Base-by-base conservation (phyloP, 2,797 vertebrate species). In the Crenuchus spilurus region DNA sequence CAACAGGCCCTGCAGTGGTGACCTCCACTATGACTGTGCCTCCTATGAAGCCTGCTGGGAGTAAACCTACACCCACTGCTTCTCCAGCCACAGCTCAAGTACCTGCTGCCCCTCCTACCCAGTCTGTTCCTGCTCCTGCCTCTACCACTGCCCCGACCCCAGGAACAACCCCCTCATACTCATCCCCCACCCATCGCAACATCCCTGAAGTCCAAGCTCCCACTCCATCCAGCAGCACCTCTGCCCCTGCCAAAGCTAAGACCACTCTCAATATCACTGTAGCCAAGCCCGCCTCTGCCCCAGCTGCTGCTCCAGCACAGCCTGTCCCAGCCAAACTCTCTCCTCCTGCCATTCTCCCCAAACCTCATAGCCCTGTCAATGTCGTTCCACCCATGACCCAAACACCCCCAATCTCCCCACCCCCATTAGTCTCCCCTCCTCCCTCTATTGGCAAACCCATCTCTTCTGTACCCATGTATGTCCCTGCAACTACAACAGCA, bases 381-480 rank as follows among this genome's bases (percentile, higher is more conserved):
- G 24, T 79, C 51, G 72, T 77, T 33, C 48, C 75, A 13, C 48
- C 87, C 20, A 70, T 80, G 31, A 77, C 57, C 77, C 85, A 65
- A n/a, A 84, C 87, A 42, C 54, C 90, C 24, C 88, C 87, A 0
- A 82, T 89, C 37, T 86, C 90, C 7, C 80, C 74, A 10, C 75
- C 81, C 0, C 57, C 83, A 18, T 74, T 90, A 5, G 83, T 83
- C 22, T 79, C 80, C 22, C 81, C 82, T 64, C 80, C 84, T 16
- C 80, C 89, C 8, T 37, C 63, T 60, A 92, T 94, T 0, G 92
- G 93, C 22, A 94, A 93, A 64, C 93, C 93, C 2, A 93, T 94
- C 79, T 93, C 92, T 10, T 92, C 93, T 0, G 76, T 94, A 42
- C 93, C 93, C 0, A 89, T 90, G 92, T 94, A 94, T 20, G 78